Percentiles rank a stretch among this genome's conserved stretches.
These are phyloP conservation scores for Papilio polyxenes DNA, from an alignment of 1,140 invertebrate species.

Conservation along the genomic window DNA sequence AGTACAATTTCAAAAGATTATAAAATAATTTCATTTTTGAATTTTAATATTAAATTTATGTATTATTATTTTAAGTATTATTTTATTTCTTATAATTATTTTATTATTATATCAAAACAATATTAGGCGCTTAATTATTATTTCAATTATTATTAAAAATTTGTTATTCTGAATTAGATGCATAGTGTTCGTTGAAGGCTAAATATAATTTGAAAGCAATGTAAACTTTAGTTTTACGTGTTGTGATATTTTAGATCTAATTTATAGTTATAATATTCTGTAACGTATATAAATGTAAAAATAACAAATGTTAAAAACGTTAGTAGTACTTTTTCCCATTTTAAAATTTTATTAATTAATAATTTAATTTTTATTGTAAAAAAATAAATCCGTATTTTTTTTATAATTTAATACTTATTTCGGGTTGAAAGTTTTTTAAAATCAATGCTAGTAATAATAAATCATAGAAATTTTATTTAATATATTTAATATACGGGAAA, in stretches of 20 bases:
- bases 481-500: too few relatives aligned
- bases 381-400: background rate
- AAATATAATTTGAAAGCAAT: slow-evolving; percentile 8
- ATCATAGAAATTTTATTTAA: too few relatives aligned
- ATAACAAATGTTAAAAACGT: background rate
- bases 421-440: too few relatives aligned
- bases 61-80: too few relatives aligned
- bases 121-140: background rate
- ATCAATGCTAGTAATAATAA: too few relatives aligned
- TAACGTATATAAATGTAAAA: background rate
- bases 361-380: background rate
- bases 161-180: background rate
- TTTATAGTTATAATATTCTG: background rate
- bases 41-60: too few relatives aligned
- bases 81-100: too few relatives aligned
- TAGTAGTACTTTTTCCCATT: background rate
- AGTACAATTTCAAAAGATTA: too few relatives aligned
- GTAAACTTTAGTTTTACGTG: background rate
- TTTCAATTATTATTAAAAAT: background rate
- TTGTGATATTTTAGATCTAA: slow-evolving; percentile 22
- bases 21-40: too few relatives aligned
- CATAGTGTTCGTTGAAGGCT: background rate
- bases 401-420: too few relatives aligned
- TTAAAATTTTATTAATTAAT: background rate
- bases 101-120: background rate